Conservation (phyloP, 2,113 vertebrate genomes). For the Pyxicephalus adspersus region DNA sequence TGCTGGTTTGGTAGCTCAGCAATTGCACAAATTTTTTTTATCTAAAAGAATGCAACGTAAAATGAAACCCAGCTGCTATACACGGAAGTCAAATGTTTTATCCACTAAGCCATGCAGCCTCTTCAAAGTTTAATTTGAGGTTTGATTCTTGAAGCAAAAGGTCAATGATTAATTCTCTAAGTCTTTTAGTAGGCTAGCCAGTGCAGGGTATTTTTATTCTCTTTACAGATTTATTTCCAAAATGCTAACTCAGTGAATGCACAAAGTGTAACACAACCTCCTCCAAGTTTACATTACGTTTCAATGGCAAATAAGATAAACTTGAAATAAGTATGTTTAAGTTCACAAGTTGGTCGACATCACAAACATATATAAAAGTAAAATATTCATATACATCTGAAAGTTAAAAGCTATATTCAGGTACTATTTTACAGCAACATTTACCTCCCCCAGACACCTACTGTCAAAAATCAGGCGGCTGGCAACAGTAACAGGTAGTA, state of each 20-base stretch:
- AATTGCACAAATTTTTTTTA: conserved; percentile 50
- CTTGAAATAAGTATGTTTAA: background rate
- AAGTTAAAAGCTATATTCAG: too few relatives aligned
- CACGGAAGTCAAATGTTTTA: conserved; percentile 53
- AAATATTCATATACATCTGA: too few relatives aligned
- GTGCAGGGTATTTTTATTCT: conserved; percentile 36
- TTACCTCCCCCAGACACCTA: too few relatives aligned
- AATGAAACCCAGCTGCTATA: conserved; percentile 55
- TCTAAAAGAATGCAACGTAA: conserved; percentile 40
- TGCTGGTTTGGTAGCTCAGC: conserved; percentile 31
- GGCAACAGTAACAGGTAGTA: too few relatives aligned
- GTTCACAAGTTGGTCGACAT: background rate
- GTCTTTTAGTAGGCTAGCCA: conserved; percentile 39
- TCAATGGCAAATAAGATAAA: background rate
- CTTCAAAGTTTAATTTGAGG: conserved; percentile 55
- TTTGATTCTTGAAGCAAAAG: conserved; percentile 52
- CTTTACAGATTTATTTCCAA: conserved; percentile 13
- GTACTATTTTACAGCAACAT: too few relatives aligned
- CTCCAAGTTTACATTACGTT: too few relatives aligned
- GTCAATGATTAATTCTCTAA: conserved; percentile 55
- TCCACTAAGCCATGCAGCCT: conserved; percentile 54
- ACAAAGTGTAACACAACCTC: background rate
- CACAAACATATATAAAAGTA: too few relatives aligned
- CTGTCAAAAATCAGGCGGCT: too few relatives aligned
- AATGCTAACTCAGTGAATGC: conserved; percentile 16